These are phyloP conservation scores for Chouioia cunea DNA, from an alignment of 2,888 invertebrate genomes.

Conservation along the genomic window DNA sequence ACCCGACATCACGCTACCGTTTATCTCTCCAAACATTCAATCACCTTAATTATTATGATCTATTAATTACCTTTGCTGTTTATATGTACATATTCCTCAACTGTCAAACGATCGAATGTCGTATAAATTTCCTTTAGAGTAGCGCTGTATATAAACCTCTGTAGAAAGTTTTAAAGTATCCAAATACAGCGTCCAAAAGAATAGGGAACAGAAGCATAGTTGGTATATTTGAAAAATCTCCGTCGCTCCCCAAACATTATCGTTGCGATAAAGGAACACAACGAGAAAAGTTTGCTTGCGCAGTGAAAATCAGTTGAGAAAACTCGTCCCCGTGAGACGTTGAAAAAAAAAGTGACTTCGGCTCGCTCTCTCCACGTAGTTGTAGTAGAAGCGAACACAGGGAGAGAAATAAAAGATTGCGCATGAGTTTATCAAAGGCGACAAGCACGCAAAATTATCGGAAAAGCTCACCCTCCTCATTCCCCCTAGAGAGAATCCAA, in stretches of 20 bases:
- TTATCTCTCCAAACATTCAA: conserved; percentile 23
- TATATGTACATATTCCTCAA: too few species aligned
- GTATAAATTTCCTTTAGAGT: too few species aligned
- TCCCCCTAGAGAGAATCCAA: conserved; percentile 23
- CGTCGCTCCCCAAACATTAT: conserved; percentile 7
- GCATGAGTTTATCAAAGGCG: conserved; percentile 39
- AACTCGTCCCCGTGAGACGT: conserved; percentile 18
- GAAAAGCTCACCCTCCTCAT: conserved; percentile 19
- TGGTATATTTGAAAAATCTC: too few species aligned
- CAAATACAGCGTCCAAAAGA: too few species aligned
- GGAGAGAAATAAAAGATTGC: conserved; percentile 3
- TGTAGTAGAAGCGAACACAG: not conserved
- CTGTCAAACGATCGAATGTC: too few species aligned
- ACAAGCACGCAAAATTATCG: conserved; percentile 44
- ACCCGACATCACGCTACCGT: not conserved
- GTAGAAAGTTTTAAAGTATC: too few species aligned
- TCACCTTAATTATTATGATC: conserved; percentile 28
- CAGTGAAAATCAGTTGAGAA: conserved; percentile 34
- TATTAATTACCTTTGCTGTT: conserved; percentile 4
- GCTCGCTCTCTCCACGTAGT: not conserved
- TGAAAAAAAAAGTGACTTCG: conserved; percentile 8
- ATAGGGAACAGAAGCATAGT: too few species aligned
- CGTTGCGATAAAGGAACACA: not conserved
- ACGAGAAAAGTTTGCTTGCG: not conserved
- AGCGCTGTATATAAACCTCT: too few species aligned